Percentiles rank a stretch among this genome's conserved stretches.
These are phyloP conservation scores for Xiphydria camelus DNA, from an alignment of 2,888 invertebrate species.

Conservation along the genomic window DNA sequence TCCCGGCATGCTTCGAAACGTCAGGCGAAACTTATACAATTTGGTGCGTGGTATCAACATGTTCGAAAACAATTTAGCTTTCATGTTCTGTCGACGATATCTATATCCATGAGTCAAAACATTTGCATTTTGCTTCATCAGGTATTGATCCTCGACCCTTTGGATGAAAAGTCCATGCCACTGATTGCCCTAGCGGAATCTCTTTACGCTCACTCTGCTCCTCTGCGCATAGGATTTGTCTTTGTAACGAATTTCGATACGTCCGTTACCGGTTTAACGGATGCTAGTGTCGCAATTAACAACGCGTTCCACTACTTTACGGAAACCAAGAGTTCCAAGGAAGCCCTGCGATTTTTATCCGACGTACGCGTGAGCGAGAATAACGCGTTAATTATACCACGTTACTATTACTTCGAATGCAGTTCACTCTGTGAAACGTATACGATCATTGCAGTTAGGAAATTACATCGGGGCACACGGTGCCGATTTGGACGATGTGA, in stretches of 20 bases:
- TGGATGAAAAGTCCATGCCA: slow-evolving; percentile 68
- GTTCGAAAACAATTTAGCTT: not conserved
- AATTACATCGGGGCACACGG: slow-evolving; percentile 33
- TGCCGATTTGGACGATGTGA: slow-evolving; percentile 65
- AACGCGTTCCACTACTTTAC: slow-evolving; percentile 90
- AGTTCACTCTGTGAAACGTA: too few species aligned
- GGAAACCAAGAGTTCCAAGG: slow-evolving; percentile 73
- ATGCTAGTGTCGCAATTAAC: slow-evolving; percentile 80
- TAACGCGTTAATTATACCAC: too few species aligned
- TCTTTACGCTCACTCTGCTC: slow-evolving; percentile 87
- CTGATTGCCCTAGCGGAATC: slow-evolving; percentile 88
- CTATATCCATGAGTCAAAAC: too few species aligned
- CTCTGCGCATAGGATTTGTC: slow-evolving; percentile 86
- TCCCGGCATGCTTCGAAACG: slow-evolving; percentile 93
- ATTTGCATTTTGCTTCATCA: slow-evolving; percentile 46
- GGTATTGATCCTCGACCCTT: slow-evolving; percentile 87
- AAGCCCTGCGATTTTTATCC: slow-evolving; percentile 83
- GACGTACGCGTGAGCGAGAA: slow-evolving; percentile 66
- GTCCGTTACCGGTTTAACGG: slow-evolving; percentile 64
- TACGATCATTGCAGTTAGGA: slow-evolving; percentile 37
- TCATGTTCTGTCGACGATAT: slow-evolving; percentile 4
- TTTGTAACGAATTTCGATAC: slow-evolving; percentile 69
- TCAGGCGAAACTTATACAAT: slow-evolving; percentile 84
- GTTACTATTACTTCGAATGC: too few species aligned
- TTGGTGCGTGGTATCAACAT: slow-evolving; percentile 63